Percentiles rank a stretch among this genome's conserved stretches.
Conservation (phyloP, 2,888 invertebrate species). For the Criorhina ranunculi region DNA sequence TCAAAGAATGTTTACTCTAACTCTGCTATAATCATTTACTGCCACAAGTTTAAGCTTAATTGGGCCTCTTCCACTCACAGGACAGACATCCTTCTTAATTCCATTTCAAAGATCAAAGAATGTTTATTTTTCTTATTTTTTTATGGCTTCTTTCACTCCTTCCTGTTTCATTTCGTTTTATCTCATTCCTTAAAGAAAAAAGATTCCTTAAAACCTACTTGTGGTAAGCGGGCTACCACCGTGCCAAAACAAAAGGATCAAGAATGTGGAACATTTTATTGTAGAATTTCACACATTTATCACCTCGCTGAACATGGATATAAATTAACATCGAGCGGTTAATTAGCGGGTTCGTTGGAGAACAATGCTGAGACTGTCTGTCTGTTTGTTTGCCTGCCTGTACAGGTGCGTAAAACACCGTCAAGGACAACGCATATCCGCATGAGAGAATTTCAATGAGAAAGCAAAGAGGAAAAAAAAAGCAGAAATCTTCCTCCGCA, state of each 20-base stretch:
- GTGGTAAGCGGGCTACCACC: background rate
- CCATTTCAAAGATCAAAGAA: conserved; percentile 25
- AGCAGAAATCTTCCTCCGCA: background rate
- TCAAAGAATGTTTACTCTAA: background rate
- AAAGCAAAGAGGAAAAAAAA: background rate
- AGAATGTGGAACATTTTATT: conserved; percentile 3
- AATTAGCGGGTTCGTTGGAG: background rate
- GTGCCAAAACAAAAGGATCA: background rate
- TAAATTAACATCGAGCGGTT: background rate
- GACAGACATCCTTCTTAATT: background rate
- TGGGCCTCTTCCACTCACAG: background rate
- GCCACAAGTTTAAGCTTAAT: conserved; percentile 6
- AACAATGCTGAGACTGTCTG: conserved; percentile 1
- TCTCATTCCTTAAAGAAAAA: background rate
- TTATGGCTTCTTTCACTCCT: background rate
- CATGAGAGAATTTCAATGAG: background rate
- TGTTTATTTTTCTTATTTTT: background rate
- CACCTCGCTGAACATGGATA: background rate
- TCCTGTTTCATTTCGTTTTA: background rate
- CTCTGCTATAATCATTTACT: background rate
- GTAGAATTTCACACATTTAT: background rate
- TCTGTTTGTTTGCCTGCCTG: background rate
- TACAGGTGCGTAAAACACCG: background rate
- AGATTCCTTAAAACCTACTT: conserved; percentile 1
- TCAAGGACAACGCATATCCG: background rate